A percentile compares a stretch with the other conserved stretches of the same genome.
Evolutionary conservation across 2,888 invertebrate genomes (phyloP).

Genomic region (Neria commutata): DNA sequence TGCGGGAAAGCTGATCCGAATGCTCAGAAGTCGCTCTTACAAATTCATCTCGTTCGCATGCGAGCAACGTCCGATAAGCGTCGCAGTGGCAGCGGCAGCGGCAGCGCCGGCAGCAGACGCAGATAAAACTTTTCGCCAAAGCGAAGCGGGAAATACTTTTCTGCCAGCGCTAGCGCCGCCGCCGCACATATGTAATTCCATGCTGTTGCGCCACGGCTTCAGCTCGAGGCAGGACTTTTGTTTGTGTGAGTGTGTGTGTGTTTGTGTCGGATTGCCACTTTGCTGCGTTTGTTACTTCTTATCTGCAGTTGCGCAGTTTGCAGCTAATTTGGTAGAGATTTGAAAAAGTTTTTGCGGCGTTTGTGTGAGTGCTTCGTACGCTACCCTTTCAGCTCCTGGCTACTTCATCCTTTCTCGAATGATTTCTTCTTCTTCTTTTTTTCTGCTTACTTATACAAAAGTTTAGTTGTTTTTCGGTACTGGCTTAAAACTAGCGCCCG

Average conservation of each 20-base stretch:
- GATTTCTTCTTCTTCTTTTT: too few species aligned
- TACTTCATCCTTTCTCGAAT: too few species aligned
- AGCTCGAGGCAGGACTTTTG: background rate
- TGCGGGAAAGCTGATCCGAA: too few species aligned
- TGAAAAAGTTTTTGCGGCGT: slow-evolving; percentile 27
- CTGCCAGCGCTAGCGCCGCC: background rate
- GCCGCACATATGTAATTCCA: background rate
- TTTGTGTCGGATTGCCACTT: background rate
- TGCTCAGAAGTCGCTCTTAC: background rate
- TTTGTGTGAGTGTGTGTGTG: background rate
- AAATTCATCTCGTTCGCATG: background rate
- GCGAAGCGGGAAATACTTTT: too few species aligned
- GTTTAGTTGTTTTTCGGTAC: too few species aligned
- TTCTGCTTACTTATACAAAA: too few species aligned
- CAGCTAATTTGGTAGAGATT: slow-evolving; percentile 49
- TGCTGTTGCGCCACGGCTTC: background rate
- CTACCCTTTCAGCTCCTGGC: too few species aligned
- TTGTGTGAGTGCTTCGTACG: too few species aligned
- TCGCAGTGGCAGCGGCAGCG: too few species aligned
- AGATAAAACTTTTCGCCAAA: background rate
- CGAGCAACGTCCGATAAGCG: background rate
- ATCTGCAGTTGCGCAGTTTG: slow-evolving; percentile 39
- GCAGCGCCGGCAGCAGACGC: background rate
- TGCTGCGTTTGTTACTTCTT: too few species aligned
- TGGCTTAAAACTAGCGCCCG: too few species aligned